Base-by-base conservation (phyloP, 1,140 invertebrate genomes). In the Melanaphis sacchari region DNA sequence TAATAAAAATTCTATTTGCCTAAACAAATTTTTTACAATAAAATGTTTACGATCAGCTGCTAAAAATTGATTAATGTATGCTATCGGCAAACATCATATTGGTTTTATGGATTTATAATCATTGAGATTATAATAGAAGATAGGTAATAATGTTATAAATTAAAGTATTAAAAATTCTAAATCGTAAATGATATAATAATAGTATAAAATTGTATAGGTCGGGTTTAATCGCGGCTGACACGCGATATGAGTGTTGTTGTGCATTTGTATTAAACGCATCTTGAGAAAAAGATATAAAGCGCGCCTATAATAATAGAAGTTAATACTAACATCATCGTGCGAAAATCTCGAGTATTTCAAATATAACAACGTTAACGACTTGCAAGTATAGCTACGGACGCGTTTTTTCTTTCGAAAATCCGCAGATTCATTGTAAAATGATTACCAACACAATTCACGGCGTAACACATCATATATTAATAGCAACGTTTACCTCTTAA, bases 41-140 rank as follows among this genome's bases (percentile, higher is more conserved):
- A 59, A 92, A 93, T 93, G 91, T 84, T 93, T 82, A 82, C 91
- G 66, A 93, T 93, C 46, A 93, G 91, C 91, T 93, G 91, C 91
- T 93, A 93, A 93, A 93, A 40, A 52, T 43, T 26, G 21, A 81
- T 82, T 40, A 54, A 85, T 93, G 40, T 85, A 93, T 93, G 91
- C 91, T 93, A 93, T 93, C 76, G n/a, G 76, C 91, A 93, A 93
- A 93, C 91, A 93, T 84, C 91, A 46, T 52, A 84, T 93, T 93
- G 66, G 26, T 8, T 49, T 38, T 26, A 18, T 22, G 21, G 76
- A n/a, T 66, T 66, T 66, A n/a, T 15, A 66, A 66, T n/a, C 59
- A 66, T 15, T 66, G 31, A 76, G 15, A 66, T 66, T 18, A n/a
- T n/a, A 66, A 66, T 82, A 82, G 36, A 38, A 82, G 22, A 2